phyloP scores from a whole-genome alignment of 64 coral and sea anemone species.

The Hydrozoanthus tunicans region DNA sequence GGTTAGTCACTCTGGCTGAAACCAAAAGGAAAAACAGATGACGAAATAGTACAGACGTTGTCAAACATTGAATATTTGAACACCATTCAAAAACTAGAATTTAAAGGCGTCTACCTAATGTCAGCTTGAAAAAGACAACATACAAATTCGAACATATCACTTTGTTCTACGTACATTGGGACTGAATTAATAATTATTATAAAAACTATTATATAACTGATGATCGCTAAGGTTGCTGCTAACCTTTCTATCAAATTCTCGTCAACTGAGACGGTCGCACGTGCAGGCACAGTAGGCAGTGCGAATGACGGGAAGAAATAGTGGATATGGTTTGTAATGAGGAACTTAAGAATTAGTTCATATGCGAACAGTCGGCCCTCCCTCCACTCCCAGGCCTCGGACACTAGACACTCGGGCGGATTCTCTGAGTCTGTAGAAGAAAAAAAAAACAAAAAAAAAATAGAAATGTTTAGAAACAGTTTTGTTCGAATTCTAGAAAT shows the following conservation, averaged over 20 bases:
- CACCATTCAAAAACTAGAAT: too few relatives aligned
- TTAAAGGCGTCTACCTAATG: too few relatives aligned
- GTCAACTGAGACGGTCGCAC: constrained; percentile 84
- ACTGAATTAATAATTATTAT: too few relatives aligned
- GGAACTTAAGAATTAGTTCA: constrained; percentile 92
- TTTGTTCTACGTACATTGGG: too few relatives aligned
- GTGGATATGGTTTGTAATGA: constrained; percentile 97
- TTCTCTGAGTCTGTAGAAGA: constrained; percentile 37
- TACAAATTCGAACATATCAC: too few relatives aligned
- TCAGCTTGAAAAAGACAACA: too few relatives aligned
- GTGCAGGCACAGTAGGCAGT: constrained; percentile 60
- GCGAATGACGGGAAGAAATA: constrained; percentile 94
- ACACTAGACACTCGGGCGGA: constrained; percentile 66
- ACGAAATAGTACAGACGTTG: too few relatives aligned
- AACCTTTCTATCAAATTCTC: constrained; percentile 84
- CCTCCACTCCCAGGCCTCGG: constrained; percentile 97
- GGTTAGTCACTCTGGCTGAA: too few relatives aligned
- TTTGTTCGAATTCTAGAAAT: too few relatives aligned
- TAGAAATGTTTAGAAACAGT: neutral
- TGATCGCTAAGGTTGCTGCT: neutral
- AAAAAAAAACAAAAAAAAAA: constrained; percentile 2
- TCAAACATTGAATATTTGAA: too few relatives aligned
- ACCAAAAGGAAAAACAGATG: too few relatives aligned
- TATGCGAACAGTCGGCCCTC: constrained; percentile 95
- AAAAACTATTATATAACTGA: too few relatives aligned